Conservation (phyloP, 1,140 invertebrate species). For the Rhynchophorus ferrugineus region DNA sequence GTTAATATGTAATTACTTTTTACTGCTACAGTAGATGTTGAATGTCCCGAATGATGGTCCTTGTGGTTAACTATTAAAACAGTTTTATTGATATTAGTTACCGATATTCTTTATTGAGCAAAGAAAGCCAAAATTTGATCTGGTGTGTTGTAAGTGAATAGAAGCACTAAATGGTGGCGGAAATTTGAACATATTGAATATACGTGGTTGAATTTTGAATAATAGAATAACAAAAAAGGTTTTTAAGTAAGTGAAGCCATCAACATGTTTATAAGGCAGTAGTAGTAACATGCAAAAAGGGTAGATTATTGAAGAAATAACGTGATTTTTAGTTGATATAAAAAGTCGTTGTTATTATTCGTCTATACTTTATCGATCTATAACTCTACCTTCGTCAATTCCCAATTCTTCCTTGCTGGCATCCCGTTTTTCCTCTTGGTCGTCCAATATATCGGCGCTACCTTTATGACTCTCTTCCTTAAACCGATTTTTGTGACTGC, state of each 20-base stretch:
- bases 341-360: no score
- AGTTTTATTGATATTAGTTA: constrained; percentile 4
- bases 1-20: constrained; percentile 6
- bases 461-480: constrained; percentile 85
- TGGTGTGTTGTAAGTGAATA: not conserved
- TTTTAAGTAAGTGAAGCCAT: not conserved
- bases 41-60: constrained; percentile 9
- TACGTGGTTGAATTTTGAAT: not conserved
- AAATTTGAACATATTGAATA: not conserved
- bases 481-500: constrained; percentile 83
- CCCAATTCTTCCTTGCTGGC: constrained; percentile 83
- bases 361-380: not conserved
- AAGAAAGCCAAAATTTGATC: not conserved
- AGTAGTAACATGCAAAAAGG: not conserved
- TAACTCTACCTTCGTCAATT: constrained; percentile 54
- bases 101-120: not conserved
- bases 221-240: not conserved
- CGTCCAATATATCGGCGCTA: constrained; percentile 72
- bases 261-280: constrained; percentile 1
- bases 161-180: constrained; percentile 4
- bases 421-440: constrained; percentile 81
- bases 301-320: not conserved
- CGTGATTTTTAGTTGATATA: no score
- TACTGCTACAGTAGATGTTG: constrained; percentile 8
- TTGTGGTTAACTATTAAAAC: constrained; percentile 10